Evolutionary conservation across 53 echinoderm and acorn worm species (phyloP).

Genomic region (Astropecten irregularis): DNA sequence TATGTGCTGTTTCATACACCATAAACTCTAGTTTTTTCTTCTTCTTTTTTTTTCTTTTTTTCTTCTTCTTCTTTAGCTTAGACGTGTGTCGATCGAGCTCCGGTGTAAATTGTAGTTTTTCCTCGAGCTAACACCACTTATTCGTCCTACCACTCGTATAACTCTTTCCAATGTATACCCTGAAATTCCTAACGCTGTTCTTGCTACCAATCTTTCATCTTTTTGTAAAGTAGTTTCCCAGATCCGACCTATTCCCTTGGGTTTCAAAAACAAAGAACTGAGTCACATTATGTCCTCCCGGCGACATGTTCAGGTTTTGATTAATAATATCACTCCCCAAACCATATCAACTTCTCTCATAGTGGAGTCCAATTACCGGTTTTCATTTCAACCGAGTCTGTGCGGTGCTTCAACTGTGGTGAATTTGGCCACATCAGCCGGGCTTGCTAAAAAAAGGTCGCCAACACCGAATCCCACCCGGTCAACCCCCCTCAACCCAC

Average conservation of each 20-base stretch:
- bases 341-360: not conserved
- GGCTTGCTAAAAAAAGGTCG: not conserved
- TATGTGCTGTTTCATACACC: no score
- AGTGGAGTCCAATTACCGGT: not conserved
- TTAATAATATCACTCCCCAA: not conserved
- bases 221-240: conserved; percentile 17
- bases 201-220: not conserved
- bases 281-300: not conserved
- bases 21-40: no score
- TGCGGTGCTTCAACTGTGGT: not conserved
- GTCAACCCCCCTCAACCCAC: not conserved
- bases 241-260: not conserved
- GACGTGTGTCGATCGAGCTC: no score
- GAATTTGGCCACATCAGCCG: not conserved
- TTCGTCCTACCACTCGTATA: not conserved
- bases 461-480: not conserved
- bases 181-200: not conserved
- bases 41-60: no score
- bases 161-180: conserved; percentile 2
- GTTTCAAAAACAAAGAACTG: not conserved
- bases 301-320: not conserved
- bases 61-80: no score
- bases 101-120: no score
- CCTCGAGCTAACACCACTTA: not conserved
- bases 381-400: not conserved